Conservation (phyloP, 2,797 vertebrate genomes). For the Etheostoma nigrum region DNA sequence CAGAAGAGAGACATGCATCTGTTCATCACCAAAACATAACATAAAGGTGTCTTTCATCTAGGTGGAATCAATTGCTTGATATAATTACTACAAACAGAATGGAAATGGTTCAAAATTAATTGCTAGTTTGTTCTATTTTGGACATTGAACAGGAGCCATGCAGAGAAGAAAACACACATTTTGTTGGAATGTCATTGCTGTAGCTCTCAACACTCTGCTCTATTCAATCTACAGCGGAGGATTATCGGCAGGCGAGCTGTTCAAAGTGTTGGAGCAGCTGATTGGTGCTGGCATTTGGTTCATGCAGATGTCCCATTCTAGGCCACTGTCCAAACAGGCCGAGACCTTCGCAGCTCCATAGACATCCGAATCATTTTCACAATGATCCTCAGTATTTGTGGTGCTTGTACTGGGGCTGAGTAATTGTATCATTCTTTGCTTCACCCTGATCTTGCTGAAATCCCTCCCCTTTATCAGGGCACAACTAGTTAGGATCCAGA, state of each 20-base stretch:
- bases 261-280: slow-evolving; percentile 23
- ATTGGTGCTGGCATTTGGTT: slow-evolving; percentile 9
- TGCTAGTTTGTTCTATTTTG: neutral
- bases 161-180: neutral
- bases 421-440: neutral
- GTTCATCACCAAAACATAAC: neutral
- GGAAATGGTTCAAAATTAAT: neutral
- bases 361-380: slow-evolving; percentile 3
- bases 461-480: too few species aligned
- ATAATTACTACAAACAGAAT: neutral
- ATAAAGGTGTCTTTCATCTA: neutral
- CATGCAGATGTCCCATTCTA: slow-evolving; percentile 8
- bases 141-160: neutral
- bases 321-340: slow-evolving; percentile 42
- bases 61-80: neutral
- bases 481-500: too few species aligned
- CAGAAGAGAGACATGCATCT: slow-evolving; percentile 6
- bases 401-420: neutral
- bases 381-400: slow-evolving; percentile 34
- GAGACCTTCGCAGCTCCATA: slow-evolving; percentile 25
- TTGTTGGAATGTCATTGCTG: neutral
- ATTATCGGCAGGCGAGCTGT: slow-evolving; percentile 15
- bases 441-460: neutral
- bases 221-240: neutral
- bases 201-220: neutral